These are phyloP conservation scores for Catharus bicknelli DNA, from an alignment of 2,113 vertebrate genomes.

Conservation along the genomic window DNA sequence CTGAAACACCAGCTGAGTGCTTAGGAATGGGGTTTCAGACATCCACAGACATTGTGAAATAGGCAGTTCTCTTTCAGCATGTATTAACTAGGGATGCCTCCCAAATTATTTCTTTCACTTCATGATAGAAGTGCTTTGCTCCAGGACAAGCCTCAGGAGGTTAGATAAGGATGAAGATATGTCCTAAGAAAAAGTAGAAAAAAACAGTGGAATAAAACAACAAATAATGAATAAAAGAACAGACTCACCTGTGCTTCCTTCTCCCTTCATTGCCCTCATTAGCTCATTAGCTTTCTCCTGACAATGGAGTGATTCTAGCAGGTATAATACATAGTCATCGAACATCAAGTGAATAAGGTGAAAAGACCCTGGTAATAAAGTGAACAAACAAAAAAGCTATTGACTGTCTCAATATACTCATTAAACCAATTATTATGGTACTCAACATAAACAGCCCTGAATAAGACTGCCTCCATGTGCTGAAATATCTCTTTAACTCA, in stretches of 20 bases:
- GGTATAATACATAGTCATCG: constrained; percentile 96
- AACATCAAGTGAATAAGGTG: constrained; percentile 99
- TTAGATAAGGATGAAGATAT: not conserved
- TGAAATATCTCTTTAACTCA: not conserved
- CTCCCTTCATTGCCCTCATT: constrained; percentile 95
- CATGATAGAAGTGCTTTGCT: not conserved
- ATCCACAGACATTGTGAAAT: not conserved
- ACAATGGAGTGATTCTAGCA: constrained; percentile 96
- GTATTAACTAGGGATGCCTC: not conserved
- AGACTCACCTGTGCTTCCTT: constrained; percentile 86
- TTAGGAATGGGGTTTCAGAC: not conserved
- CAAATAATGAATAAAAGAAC: not conserved
- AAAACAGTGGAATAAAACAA: not conserved
- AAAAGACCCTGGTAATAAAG: constrained; percentile 86
- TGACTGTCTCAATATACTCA: constrained; percentile 28
- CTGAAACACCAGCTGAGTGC: not conserved
- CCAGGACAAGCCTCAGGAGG: not conserved
- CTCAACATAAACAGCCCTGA: not conserved
- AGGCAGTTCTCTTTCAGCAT: not conserved
- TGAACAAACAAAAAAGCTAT: constrained; percentile 37
- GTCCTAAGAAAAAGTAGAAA: not conserved
- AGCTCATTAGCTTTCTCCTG: constrained; percentile 96
- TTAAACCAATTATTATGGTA: not conserved
- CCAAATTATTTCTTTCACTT: not conserved
- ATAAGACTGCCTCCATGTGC: not conserved